Evolutionary conservation across 2,797 vertebrate genomes (phyloP), one percentile per base, ranked within the genome.

Genomic region (Numenius phaeopus): DNA sequence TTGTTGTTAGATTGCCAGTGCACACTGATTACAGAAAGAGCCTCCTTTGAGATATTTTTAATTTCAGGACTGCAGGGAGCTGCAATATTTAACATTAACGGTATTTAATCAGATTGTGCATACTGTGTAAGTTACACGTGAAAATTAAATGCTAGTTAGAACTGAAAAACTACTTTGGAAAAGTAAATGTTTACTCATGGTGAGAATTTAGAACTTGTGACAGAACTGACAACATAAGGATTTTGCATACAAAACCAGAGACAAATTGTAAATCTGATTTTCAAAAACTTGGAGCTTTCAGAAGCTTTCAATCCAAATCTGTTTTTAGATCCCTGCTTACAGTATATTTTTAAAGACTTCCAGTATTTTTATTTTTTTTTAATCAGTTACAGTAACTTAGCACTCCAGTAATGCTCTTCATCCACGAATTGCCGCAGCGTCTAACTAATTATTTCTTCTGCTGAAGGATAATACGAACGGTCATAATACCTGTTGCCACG

Each of bases 21-120:
- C 58, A 99, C 98, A 1, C 69, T 90, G 78, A 99, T 57, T 10
- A n/a, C 72, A 64, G 98, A 98, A 49, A 90, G 95, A 78, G 96
- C 95, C 21, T 97, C 98, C 44, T 91, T 97, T 15, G 96, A 98
- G 71, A 99, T 95, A n/a, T 72, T 95, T 96, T 98, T 97, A 90
- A 98, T 98, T 95, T 97, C 97, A 14, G 99, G 99, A 95, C 98
- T 99, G 97, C 99, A 99, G 19, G 99, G 99, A 97, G 98, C 99
- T 99, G 96, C 96, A 95, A 87, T 73, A 91, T 85, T 93, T 95
- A 14, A 92, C 37, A 89, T 84, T 78, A 37, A 52, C 17, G 32
- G 61, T 30, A 87, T 80, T 91, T 88, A 47, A 91, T 83, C 24
- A 49, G 12, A 44, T 52, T 67, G 64, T 52, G 50, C 29, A 62